Base-by-base conservation (phyloP, 2,888 invertebrate genomes). In the Dryomyza anilis region DNA sequence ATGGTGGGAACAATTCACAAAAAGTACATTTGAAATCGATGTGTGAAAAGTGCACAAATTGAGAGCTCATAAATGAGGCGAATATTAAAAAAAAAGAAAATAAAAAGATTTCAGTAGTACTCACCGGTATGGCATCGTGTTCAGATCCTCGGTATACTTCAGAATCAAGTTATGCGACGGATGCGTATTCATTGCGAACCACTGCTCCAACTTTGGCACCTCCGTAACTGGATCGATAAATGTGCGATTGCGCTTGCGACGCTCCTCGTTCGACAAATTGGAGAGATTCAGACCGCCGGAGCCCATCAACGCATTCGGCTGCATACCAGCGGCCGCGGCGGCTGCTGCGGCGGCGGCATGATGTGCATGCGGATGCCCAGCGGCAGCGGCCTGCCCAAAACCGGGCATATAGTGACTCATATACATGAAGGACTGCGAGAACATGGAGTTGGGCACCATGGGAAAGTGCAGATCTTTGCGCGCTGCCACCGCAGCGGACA, bases 221-320 rank as follows among this genome's bases (percentile, higher is more conserved):
- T 99, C 99, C 16, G 97, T 96, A 23, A 98, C 95, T 0, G 99
- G 99, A 85, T 99, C 99, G 77, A 99, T 99, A 85, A 99, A 99
- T 46, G 99, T 98, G 72, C 99, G 89, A 83, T 98, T 98, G 48
- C 99, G 89, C 82, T 97, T 96, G 70, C 96, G 89, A 39, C 95
- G 87, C 79, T 96, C 95, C 75, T 95, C 95, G n/a, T 88, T 90
- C 14, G 88, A 87, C 45, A 90, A 85, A 69, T 87, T 88, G 30
- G 86, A 85, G 69, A 92, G 83, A 76, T 89, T 91, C 4, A 89
- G 79, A 0, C 88, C 87, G 56, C 86, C 85, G 27, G 88, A 86
- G 70, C 77, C 72, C 72, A 77, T 79, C 67, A 81, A 69, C 1
- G 77, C 62, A 29, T 74, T 73, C 8, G 71, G 77, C 10, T 77